phyloP scores from a whole-genome alignment of 2,113 vertebrate species.

The Dipodomys ordii region DNA sequence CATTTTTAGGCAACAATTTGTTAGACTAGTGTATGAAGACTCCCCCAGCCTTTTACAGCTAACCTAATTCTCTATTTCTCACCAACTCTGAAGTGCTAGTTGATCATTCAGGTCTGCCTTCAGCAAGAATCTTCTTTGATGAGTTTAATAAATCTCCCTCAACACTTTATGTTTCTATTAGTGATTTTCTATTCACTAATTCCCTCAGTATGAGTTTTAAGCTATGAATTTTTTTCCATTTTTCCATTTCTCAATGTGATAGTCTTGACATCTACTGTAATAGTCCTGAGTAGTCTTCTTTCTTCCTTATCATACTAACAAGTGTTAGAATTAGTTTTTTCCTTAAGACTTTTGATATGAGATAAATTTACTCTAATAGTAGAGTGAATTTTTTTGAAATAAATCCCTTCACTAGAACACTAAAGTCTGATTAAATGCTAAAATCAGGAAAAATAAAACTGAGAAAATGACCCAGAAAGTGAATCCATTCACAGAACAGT shows the following conservation, averaged over 20 bases:
- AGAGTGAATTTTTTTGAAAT: neutral
- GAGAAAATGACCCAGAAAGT: neutral
- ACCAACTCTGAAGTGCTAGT: accelerated
- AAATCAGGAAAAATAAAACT: no score
- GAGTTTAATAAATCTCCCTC: neutral
- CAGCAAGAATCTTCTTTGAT: neutral
- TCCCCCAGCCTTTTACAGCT: neutral
- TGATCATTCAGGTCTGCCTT: neutral
- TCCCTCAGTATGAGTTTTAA: neutral
- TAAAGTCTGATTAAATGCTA: neutral
- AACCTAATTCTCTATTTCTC: neutral
- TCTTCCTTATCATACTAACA: neutral
- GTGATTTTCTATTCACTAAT: neutral
- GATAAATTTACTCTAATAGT: neutral
- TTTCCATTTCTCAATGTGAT: neutral
- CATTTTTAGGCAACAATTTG: neutral
- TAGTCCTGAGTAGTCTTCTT: neutral
- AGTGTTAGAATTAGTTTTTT: neutral
- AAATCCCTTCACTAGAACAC: neutral
- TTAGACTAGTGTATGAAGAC: neutral
- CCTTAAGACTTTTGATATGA: neutral
- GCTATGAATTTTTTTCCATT: neutral
- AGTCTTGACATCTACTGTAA: neutral
- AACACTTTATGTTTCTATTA: neutral
- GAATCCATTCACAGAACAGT: neutral